phyloP scores from a whole-genome alignment of 2,888 invertebrate genomes.

The Orthosia incerta region DNA sequence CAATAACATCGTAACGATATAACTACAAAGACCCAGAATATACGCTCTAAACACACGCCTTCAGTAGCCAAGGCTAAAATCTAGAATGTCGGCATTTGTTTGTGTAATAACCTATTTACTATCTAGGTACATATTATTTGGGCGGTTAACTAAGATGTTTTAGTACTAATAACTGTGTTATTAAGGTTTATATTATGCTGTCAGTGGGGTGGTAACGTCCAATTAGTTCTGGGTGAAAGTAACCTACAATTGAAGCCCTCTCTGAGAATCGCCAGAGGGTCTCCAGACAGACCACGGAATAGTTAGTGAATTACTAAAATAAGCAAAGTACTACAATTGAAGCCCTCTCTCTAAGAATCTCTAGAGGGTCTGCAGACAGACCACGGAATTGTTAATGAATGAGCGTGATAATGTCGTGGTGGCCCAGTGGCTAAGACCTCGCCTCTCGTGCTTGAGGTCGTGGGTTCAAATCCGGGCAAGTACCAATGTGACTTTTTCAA shows the following conservation, averaged over 20 bases:
- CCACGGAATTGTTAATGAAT: too few relatives aligned
- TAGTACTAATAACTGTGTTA: not conserved
- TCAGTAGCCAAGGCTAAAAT: slow-evolving; percentile 40
- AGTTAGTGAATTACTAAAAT: not conserved
- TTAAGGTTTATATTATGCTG: not conserved
- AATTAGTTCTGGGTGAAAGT: not conserved
- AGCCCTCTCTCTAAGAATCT: too few relatives aligned
- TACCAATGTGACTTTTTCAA: too few relatives aligned
- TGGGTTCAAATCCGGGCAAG: too few relatives aligned
- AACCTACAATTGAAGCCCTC: not conserved
- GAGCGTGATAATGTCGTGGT: too few relatives aligned
- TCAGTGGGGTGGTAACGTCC: not conserved
- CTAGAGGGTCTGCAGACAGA: too few relatives aligned
- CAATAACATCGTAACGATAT: slow-evolving; percentile 11
- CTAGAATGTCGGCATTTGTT: slow-evolving; percentile 27
- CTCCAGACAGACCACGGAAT: not conserved
- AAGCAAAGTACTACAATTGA: too few relatives aligned
- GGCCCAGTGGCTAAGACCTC: too few relatives aligned
- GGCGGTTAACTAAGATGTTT: not conserved
- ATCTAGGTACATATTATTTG: slow-evolving; percentile 11
- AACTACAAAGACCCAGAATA: slow-evolving; percentile 21
- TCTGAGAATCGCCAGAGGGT: not conserved
- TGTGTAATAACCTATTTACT: slow-evolving; percentile 9
- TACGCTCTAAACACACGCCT: not conserved
- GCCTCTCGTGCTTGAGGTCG: too few relatives aligned